Evolutionary conservation across 2,888 invertebrate species (phyloP), one percentile per base, ranked within the genome.

Genomic region (Macrosoma leucophasiata): DNA sequence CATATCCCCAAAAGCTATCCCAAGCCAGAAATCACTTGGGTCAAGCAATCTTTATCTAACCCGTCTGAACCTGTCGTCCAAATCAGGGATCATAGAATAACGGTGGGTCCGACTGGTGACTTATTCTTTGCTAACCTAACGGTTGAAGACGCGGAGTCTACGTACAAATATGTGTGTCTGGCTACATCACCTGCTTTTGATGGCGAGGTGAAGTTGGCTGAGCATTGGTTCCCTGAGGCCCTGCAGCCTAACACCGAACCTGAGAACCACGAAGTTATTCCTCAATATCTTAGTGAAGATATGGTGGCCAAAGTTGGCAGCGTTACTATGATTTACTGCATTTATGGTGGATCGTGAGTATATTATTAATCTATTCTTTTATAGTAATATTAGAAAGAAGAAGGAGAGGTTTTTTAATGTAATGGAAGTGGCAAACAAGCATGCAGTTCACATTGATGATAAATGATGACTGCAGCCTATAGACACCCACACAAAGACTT

Each of bases 331-430:
- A 53, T 81, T 8, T 79, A 72, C 56, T 81, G 81, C 46, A 74
- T 81, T 20, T 79, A 69, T 31, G 77, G 76, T 24, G 76, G 81
- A 39, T 71, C 62, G 81, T 81, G 29, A 74, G 77, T 72, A 14
- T 10, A 29, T 21, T 13, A 19, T 10, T 4, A 10, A 7, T 20
- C 29, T 22, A 21, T 7, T 28, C 23, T 14, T 31, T n/a, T 11
- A 12, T n/a, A 11, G 12, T 11, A 21, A 21, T 18, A n/a, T n/a
- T 18, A 18, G 8, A 18, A 18, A 18, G 18, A 7, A 18, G 18
- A 7, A 18, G 5, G n/a, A n/a, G n/a, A n/a, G n/a, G n/a, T n/a
- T n/a, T n/a, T n/a, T n/a, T n/a, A n/a, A n/a, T n/a, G n/a, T n/a
- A n/a, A n/a, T n/a, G n/a, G n/a, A n/a, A n/a, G n/a, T n/a, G n/a